Evolutionary conservation across 2,113 vertebrate genomes (phyloP).

Genomic region (Amphilophus citrinellus): DNA sequence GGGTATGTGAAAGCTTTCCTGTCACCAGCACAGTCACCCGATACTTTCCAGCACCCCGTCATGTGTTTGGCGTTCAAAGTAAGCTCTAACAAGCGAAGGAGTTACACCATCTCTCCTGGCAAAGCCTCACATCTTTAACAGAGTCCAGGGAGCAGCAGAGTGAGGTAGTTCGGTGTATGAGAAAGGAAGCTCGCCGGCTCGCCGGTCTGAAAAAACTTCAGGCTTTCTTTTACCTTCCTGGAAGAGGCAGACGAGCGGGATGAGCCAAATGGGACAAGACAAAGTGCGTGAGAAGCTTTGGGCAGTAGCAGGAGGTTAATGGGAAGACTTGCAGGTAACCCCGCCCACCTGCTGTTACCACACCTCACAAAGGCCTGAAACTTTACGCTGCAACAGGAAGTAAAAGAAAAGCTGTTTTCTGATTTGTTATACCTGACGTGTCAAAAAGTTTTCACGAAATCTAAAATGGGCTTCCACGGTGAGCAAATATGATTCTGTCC

Average conservation of each 20-base stretch:
- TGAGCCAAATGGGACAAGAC: not conserved
- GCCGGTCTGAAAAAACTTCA: not conserved
- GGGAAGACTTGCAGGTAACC: not conserved
- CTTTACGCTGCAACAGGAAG: not conserved
- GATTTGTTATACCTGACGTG: not conserved
- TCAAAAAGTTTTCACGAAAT: not conserved
- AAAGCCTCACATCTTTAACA: not conserved
- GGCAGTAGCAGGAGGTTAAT: not conserved
- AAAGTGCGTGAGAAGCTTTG: not conserved
- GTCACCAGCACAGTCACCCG: not conserved
- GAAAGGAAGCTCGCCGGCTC: not conserved
- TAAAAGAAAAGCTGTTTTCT: not conserved
- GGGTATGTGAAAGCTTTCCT: not conserved
- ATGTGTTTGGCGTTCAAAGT: not conserved
- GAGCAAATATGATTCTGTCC: not conserved
- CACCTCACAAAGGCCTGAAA: not conserved
- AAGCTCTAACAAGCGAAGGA: not conserved
- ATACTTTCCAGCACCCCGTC: not conserved
- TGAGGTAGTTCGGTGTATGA: not conserved
- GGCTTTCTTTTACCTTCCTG: not conserved
- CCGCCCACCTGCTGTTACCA: not conserved
- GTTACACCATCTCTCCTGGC: slow-evolving; percentile 17
- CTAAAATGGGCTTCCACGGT: not conserved
- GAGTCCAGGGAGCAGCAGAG: not conserved
- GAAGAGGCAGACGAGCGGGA: not conserved